A percentile compares a stretch with the other conserved stretches of the same genome.
phyloP scores from a whole-genome alignment of 2,113 vertebrate species.

The Hippolais icterina region DNA sequence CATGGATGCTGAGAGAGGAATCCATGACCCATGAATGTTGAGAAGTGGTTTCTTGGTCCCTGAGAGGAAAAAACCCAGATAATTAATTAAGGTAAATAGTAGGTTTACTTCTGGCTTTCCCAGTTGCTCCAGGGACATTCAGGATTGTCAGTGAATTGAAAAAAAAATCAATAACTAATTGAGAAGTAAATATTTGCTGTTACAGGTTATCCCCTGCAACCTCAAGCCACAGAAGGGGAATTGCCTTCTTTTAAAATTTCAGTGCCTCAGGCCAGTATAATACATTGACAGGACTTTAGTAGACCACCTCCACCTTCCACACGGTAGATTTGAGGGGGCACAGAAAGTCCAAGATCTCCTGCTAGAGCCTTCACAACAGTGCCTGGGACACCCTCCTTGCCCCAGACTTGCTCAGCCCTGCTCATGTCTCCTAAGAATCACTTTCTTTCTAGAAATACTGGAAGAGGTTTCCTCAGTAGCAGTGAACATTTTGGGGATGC shows the following conservation, averaged over 20 bases:
- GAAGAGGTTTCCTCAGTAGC: not conserved
- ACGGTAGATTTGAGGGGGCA: not conserved
- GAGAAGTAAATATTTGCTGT: not conserved
- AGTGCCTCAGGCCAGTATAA: not conserved
- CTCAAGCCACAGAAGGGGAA: not conserved
- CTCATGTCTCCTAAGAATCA: rapidly evolving
- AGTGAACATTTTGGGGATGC: not conserved
- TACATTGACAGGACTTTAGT: not conserved
- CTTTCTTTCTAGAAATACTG: not conserved
- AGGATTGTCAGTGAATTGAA: not conserved
- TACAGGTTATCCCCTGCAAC: not conserved
- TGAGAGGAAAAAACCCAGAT: not conserved
- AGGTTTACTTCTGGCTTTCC: not conserved
- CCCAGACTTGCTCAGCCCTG: not conserved
- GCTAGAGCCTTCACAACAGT: not conserved
- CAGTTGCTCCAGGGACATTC: not conserved
- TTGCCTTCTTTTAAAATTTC: not conserved
- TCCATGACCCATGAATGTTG: not conserved
- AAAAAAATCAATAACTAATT: not conserved
- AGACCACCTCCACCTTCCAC: not conserved
- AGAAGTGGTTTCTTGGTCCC: not conserved
- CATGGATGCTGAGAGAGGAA: not conserved
- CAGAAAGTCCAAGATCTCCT: not conserved
- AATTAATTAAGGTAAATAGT: not conserved
- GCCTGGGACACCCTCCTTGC: not conserved